Conservation (phyloP, 2,797 vertebrate species). For the Allochrocebus solatus region DNA sequence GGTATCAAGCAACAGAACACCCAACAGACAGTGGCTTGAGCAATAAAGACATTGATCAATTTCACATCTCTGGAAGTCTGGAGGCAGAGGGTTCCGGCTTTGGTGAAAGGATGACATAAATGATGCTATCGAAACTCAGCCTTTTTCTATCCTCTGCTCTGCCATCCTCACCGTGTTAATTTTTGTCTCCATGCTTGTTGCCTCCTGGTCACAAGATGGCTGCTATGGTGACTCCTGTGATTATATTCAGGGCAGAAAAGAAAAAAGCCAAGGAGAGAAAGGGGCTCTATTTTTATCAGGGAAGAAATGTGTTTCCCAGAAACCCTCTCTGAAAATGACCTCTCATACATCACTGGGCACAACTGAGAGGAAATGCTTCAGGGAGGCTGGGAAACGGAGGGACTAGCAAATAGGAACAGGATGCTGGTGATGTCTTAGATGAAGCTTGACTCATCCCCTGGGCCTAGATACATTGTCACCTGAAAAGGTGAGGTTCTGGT, state of each 20-base stretch:
- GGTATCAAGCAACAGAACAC: neutral
- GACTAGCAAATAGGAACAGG: neutral
- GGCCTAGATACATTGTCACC: neutral
- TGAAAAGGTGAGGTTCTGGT: neutral
- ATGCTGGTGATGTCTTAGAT: neutral
- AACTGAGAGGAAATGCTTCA: neutral
- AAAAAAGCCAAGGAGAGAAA: neutral
- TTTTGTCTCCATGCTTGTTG: neutral
- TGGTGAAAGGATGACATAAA: neutral
- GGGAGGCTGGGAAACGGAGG: neutral
- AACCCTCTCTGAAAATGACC: neutral
- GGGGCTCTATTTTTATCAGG: neutral
- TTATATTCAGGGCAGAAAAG: neutral
- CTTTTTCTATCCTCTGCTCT: neutral
- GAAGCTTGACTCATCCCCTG: neutral
- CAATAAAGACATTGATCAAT: neutral
- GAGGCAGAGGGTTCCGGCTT: neutral
- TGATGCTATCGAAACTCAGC: neutral
- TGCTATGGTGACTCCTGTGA: neutral
- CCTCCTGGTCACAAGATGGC: neutral
- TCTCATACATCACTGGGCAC: neutral
- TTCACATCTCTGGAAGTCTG: neutral
- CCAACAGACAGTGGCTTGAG: neutral
- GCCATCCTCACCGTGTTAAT: neutral
- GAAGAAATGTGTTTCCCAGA: conserved; percentile 13